phyloP scores from a whole-genome alignment of 2,888 invertebrate species.

The Ophion ventricosus region DNA sequence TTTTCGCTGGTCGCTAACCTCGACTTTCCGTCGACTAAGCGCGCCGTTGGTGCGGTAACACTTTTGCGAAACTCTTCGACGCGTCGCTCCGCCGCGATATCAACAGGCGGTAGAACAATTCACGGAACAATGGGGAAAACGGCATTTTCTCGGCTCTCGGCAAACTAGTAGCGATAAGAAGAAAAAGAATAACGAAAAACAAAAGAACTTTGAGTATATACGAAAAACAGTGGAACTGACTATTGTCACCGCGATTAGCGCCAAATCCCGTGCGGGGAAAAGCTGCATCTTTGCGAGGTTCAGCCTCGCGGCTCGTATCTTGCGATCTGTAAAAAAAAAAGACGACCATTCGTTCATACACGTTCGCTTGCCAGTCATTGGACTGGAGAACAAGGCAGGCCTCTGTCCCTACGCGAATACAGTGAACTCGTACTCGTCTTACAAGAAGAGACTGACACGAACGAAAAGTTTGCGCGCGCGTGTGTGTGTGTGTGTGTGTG shows the following conservation, averaged over 20 bases:
- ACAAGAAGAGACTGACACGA: background rate
- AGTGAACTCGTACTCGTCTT: background rate
- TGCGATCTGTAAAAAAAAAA: background rate
- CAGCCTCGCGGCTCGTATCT: background rate
- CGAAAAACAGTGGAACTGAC: too few relatives aligned
- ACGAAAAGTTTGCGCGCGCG: background rate
- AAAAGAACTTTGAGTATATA: too few relatives aligned
- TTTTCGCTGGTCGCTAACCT: too few relatives aligned
- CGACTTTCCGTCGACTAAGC: background rate
- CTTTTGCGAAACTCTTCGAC: background rate
- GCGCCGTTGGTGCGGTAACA: background rate
- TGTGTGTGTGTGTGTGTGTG: background rate
- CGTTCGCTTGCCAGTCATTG: background rate
- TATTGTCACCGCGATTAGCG: too few relatives aligned
- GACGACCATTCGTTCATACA: constrained; percentile 14
- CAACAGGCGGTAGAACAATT: too few relatives aligned
- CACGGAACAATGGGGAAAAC: too few relatives aligned
- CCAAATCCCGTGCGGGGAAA: too few relatives aligned
- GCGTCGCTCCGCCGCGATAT: too few relatives aligned
- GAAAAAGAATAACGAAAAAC: too few relatives aligned
- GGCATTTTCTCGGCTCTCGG: too few relatives aligned
- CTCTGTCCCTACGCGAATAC: constrained; percentile 73
- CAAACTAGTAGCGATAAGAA: too few relatives aligned
- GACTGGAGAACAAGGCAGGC: constrained; percentile 60
- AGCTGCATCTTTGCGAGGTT: background rate